phyloP scores from a whole-genome alignment of 2,888 invertebrate species.

The Auanema sp. region DNA sequence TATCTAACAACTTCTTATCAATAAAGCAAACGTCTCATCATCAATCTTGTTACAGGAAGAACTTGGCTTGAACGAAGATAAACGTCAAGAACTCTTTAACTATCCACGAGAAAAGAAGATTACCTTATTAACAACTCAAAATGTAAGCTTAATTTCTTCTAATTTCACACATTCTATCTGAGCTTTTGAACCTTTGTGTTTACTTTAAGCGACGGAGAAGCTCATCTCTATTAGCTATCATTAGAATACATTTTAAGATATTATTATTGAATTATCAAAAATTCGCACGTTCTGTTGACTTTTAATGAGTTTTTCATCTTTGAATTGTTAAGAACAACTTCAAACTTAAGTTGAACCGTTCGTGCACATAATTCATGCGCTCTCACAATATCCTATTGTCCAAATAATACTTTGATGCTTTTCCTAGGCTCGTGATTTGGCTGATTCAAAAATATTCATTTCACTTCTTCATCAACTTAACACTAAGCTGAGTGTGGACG shows the following conservation, averaged over 20 bases:
- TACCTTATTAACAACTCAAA: constrained; percentile 42
- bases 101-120: constrained; percentile 56
- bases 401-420: too few relatives aligned
- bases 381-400: too few relatives aligned
- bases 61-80: constrained; percentile 54
- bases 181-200: not conserved
- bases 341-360: too few relatives aligned
- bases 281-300: constrained; percentile 5
- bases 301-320: not conserved
- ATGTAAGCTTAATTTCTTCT: constrained; percentile 28
- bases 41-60: constrained; percentile 36
- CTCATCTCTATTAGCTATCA: constrained; percentile 2
- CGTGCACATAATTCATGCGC: too few relatives aligned
- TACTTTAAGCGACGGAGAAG: constrained; percentile 3
- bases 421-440: too few relatives aligned
- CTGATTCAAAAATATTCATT: too few relatives aligned
- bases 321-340: not conserved
- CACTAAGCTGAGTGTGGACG: constrained; percentile 18
- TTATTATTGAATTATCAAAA: not conserved
- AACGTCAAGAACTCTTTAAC: constrained; percentile 45
- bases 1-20: not conserved
- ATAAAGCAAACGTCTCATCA: not conserved
- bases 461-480: not conserved
- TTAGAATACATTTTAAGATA: not conserved
- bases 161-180: not conserved